Base-by-base conservation (phyloP, 2,797 vertebrate species). In the Ptychadena robeensis region DNA sequence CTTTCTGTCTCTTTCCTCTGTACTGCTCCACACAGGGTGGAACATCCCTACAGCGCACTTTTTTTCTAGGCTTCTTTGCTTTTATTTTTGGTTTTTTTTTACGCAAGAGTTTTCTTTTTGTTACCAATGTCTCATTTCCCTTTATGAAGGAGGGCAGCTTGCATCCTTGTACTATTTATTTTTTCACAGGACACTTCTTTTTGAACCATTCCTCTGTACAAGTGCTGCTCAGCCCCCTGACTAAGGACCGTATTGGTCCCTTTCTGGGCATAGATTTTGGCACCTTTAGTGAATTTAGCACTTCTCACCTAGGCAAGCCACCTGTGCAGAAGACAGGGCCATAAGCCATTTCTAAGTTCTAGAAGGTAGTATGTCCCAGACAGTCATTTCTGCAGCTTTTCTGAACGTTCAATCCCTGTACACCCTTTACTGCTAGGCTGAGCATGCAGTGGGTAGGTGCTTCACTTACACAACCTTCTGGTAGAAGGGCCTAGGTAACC, bases 41-140 rank as follows among this genome's bases (percentile, higher is more conserved):
- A 93, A 91, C 88, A 95, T 92, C 94, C 92, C 94, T 93, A 95
- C 92, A 94, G 93, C 64, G 95, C 94, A 91, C 82, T 88, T 89
- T 79, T 81, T 91, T 89, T 89, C 88, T 89, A 88, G 88, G 90
- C 91, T 92, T 92, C 93, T 94, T 88, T 86, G 87, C 89, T 89
- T 89, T 91, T 86, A 86, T 86, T 88, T 90, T n/a, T n/a, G n/a
- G n/a, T n/a, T n/a, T 91, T 89, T 69, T 89, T 89, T 88, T 82
- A 87, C 89, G 87, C 85, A 22, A 88, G 81, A 57, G 88, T 83
- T 75, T 81, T 89, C 87, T 59, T 15, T 80, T 28, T 80, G 59
- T 66, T 61, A 86, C 85, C 87, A 37, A 85, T 88, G 82, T 88
- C 87, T 85, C 74, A 87, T 82, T 88, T 87, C 76, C 86, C 86